A percentile compares a stretch with the other conserved stretches of the same genome.
phyloP scores from a whole-genome alignment of 2,113 vertebrate species.

The Charadrius vociferus region DNA sequence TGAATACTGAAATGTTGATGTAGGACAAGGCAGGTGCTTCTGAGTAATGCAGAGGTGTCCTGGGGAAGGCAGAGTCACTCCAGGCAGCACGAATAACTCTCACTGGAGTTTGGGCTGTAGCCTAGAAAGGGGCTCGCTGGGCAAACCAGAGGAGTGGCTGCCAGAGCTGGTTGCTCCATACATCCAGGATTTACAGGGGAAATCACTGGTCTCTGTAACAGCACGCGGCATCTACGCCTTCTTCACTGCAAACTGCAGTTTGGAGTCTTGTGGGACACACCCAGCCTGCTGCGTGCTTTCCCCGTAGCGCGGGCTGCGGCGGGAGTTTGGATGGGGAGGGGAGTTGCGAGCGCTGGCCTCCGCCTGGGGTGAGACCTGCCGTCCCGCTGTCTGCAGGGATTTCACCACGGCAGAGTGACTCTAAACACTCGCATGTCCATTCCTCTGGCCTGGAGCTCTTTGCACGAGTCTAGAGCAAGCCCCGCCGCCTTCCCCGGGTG shows the following conservation, averaged over 20 bases:
- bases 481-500: accelerated
- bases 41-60: not conserved
- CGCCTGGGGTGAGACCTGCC: not conserved
- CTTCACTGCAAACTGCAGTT: not conserved
- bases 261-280: not conserved
- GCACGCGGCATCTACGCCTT: not conserved
- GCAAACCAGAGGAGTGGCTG: not conserved
- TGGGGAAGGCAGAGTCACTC: not conserved
- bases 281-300: not conserved
- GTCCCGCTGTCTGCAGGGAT: not conserved
- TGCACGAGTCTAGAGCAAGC: not conserved
- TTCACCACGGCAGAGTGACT: not conserved
- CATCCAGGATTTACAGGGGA: not conserved
- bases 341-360: not conserved
- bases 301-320: too few relatives aligned
- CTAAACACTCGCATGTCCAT: accelerated
- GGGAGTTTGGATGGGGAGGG: not conserved
- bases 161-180: not conserved
- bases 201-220: not conserved
- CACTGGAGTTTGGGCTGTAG: not conserved
- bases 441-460: not conserved
- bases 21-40: not conserved
- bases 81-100: not conserved
- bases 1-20: not conserved
- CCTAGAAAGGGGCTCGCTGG: not conserved